Conservation (phyloP, 2,797 vertebrate genomes). For the Rhinogobio ventralis region DNA sequence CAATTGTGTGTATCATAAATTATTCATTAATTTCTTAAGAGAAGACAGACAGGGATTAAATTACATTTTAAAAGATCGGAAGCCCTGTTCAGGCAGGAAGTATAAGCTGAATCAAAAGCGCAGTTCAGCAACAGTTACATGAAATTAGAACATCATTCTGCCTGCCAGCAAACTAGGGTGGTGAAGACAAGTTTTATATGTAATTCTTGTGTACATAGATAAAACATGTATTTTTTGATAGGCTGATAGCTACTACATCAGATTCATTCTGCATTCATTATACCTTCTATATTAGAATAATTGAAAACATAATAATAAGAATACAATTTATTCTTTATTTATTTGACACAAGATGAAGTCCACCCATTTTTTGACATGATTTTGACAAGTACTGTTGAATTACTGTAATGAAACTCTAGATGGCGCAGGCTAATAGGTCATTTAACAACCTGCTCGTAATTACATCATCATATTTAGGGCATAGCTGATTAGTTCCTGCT, state of each 20-base stretch:
- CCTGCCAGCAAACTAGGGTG: not conserved
- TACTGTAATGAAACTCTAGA: too few relatives aligned
- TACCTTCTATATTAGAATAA: not conserved
- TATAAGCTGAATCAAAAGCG: not conserved
- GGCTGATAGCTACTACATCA: not conserved
- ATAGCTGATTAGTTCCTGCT: too few relatives aligned
- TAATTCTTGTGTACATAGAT: not conserved
- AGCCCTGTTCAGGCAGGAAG: not conserved
- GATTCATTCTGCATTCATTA: not conserved
- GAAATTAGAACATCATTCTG: not conserved
- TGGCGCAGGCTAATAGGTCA: too few relatives aligned
- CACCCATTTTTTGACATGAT: not conserved
- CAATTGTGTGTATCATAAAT: not conserved
- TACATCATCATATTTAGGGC: too few relatives aligned
- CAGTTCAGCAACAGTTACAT: not conserved
- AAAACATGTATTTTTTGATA: not conserved
- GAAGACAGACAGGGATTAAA: conserved; percentile 2
- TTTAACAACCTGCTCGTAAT: too few relatives aligned
- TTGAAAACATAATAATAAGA: not conserved
- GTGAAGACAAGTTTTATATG: not conserved
- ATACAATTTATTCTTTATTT: not conserved
- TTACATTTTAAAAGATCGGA: not conserved
- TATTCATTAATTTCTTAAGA: not conserved
- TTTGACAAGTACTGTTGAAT: not conserved
- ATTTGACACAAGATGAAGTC: not conserved